phyloP scores from a whole-genome alignment of 1,140 invertebrate species.

The Achatina immaculata region DNA sequence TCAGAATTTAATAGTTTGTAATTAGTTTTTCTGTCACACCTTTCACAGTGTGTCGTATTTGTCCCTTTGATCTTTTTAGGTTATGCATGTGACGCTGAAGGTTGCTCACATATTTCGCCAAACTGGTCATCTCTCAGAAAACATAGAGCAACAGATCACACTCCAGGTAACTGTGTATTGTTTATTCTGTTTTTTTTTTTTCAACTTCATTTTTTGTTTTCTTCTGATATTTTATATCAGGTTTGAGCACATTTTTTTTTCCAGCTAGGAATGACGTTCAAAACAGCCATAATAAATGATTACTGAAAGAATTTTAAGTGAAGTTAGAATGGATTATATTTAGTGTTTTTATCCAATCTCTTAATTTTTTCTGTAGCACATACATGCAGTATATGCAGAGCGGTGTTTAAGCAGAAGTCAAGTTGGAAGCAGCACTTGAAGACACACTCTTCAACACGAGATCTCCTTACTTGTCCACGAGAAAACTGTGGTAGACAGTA shows the following conservation, averaged over 20 bases:
- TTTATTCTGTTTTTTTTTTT: not conserved
- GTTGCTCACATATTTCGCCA: not conserved
- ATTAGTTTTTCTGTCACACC: no score
- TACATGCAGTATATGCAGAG: not conserved
- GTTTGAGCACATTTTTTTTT: no score
- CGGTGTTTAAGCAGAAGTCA: slow-evolving; percentile 24
- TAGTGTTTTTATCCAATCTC: not conserved
- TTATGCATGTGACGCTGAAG: slow-evolving; percentile 12
- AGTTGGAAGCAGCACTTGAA: slow-evolving; percentile 29
- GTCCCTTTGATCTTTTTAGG: slow-evolving; percentile 4
- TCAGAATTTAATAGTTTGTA: no score
- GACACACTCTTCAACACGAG: not conserved
- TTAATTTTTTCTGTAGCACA: not conserved
- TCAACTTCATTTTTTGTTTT: no score
- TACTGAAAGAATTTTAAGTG: not conserved
- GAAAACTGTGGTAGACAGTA: slow-evolving; percentile 15
- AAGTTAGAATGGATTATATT: not conserved
- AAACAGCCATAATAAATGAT: not conserved
- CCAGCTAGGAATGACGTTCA: not conserved
- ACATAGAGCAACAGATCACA: slow-evolving; percentile 20
- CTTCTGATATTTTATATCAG: not conserved
- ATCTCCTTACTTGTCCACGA: not conserved
- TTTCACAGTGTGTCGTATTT: no score
- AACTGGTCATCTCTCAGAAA: slow-evolving; percentile 17
- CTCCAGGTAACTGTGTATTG: slow-evolving; percentile 6